Base-by-base conservation (phyloP, 2,113 vertebrate genomes). In the Paracanthobrama guichenoti region DNA sequence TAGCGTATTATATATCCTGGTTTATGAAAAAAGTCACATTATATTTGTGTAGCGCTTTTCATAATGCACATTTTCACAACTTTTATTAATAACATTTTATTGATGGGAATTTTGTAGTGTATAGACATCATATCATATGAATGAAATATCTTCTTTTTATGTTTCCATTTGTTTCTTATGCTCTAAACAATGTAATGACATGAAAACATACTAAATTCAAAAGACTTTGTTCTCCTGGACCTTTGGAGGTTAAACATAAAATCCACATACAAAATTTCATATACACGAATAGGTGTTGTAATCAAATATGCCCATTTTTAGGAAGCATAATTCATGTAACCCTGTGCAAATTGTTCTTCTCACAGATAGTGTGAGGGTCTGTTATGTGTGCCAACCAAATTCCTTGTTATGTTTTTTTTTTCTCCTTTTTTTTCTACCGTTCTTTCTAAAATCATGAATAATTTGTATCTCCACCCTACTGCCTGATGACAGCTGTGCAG, bases 401-500 rank as follows among this genome's bases (percentile, higher is more conserved):
- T 89, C 90, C 89, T 85, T 90, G 88, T 90, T 74, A 9, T 75
- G 14, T 75, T 18, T 75, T 20, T 75, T n/a, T 18, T 53, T 86
- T 92, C 3, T 26, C 44, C 4, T 24, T 5, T 46, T 53, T 10
- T 55, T 89, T 89, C 35, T 81, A 62, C 90, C 90, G 92, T 92
- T 92, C 89, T 91, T 92, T 89, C 83, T 89, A 3, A 85, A 85
- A 69, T 93, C 93, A 95, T 94, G 87, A 94, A 93, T 95, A 93
- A 94, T 95, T 94, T 93, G 92, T 92, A 91, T 66, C 78, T 59
- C 50, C 50, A 90, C 92, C 91, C 90, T 91, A 89, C 93, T 93
- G 92, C 91, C 90, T 28, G 87, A 91, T 93, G 93, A 94, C 94
- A 94, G 93, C 92, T 93, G 94, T 93, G 90, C 89, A 91, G 91